Base-by-base conservation (phyloP, 1,140 invertebrate genomes). In the Nasonia vitripennis region DNA sequence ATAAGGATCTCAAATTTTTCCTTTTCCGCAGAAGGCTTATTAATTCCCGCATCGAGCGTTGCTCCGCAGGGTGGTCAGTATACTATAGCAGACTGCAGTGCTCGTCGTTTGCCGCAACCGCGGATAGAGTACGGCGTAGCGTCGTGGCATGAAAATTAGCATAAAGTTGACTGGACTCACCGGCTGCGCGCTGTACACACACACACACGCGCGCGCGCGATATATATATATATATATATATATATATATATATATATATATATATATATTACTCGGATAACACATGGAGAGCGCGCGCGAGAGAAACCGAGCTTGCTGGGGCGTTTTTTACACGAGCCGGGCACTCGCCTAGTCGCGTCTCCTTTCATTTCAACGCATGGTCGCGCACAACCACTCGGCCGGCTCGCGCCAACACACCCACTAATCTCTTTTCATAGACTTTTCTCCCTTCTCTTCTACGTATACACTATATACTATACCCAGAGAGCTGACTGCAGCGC, bases 361-460 rank as follows among this genome's bases (percentile, higher is more conserved):
- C 91, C 91, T 93, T 92, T 93, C 92, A 91, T 93, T 93, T 93
- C 90, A 93, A 92, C 92, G 92, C 92, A 92, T 91, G 92, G 90
- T 90, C 91, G 91, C 91, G 91, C 91, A 90, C 91, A 85, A 80
- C 77, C 83, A 85, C 75, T 80, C 70, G 68, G 62, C 71, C 51
- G 51, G 62, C 70, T 85, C 84, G 75, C 83, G 75, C 86, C 88
- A 84, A 91, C 91, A 90, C 91, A 91, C 90, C 91, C 90, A 91
- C 90, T 90, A 89, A 91, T 91, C 90, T 90, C 71, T 83, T 88
- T 91, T 37, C 41, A 71, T 34, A 48, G 45, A 71, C 78, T 84
- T 79, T 55, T 79, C 83, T 84, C 77, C 81, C 73, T 83, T 73
- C 45, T 55, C 74, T 27, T 41, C 5, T 45, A 45, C 41, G 41